Conservation (phyloP, 2,113 vertebrate genomes). For the Cyanoramphus novaezelandiae region DNA sequence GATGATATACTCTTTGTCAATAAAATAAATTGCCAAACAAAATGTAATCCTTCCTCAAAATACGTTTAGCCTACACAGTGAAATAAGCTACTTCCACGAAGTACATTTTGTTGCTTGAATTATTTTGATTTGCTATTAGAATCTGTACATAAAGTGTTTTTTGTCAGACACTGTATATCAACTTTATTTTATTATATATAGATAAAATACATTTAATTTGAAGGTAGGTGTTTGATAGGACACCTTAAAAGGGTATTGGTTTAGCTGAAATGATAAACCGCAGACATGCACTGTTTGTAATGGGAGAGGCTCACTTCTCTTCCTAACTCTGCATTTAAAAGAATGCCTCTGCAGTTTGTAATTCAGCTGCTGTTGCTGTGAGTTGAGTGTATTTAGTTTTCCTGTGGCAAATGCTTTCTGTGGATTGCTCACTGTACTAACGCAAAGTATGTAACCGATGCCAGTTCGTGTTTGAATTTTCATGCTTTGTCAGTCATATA, state of each 20-base stretch:
- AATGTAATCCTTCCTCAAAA: conserved; percentile 78
- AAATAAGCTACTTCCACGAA: conserved; percentile 73
- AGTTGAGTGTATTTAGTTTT: not conserved
- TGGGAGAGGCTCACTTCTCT: not conserved
- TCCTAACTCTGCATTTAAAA: not conserved
- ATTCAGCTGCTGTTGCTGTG: not conserved
- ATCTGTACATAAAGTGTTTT: conserved; percentile 51
- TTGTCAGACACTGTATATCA: conserved; percentile 39
- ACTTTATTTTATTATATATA: conserved; percentile 27
- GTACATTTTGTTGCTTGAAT: conserved; percentile 68
- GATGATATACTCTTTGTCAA: conserved; percentile 80
- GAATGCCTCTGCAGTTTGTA: not conserved
- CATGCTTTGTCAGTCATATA: not conserved
- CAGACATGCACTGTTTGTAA: not conserved
- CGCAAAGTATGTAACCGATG: too few relatives aligned
- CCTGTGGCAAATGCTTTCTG: fast-evolving
- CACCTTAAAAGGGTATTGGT: not conserved
- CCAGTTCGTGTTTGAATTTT: not conserved
- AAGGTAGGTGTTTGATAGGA: not conserved
- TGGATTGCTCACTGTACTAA: not conserved
- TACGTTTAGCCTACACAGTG: conserved; percentile 69
- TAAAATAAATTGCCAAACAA: conserved; percentile 82
- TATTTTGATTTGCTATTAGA: conserved; percentile 76
- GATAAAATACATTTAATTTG: conserved; percentile 65
- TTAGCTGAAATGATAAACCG: not conserved